Percentiles rank a stretch among this genome's conserved stretches.
Conservation (phyloP, 2,888 invertebrate species). For the Callinectes sapidus region DNA sequence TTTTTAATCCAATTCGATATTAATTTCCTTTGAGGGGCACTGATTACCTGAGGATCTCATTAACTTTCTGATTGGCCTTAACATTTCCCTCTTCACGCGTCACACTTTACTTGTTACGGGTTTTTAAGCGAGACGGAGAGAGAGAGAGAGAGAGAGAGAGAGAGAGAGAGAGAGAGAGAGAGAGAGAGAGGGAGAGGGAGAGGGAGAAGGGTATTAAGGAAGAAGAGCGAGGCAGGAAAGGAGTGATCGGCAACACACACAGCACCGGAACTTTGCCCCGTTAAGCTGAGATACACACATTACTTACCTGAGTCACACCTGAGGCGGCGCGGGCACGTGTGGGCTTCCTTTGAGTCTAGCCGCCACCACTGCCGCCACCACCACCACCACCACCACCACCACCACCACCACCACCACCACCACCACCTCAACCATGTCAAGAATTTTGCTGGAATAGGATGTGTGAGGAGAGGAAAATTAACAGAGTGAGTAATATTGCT, state of each 20-base stretch:
- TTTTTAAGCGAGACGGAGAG: not conserved
- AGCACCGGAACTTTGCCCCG: slow-evolving; percentile 10
- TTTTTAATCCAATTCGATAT: not conserved
- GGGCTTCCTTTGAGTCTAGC: not conserved
- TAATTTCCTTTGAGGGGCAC: slow-evolving; percentile 12
- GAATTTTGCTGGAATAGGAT: too few relatives aligned
- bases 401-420: not conserved
- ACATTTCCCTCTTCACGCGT: slow-evolving; percentile 9
- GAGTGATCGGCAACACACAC: not conserved
- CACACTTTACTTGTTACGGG: not conserved
- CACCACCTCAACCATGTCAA: not conserved
- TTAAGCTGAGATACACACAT: not conserved
- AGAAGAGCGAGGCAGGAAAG: not conserved
- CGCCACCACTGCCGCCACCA: not conserved
- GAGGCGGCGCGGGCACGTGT: slow-evolving; percentile 1
- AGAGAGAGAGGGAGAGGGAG: not conserved
- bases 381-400: not conserved
- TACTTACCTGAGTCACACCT: slow-evolving; percentile 22
- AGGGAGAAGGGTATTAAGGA: not conserved
- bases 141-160: not conserved
- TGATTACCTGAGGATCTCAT: slow-evolving; percentile 21
- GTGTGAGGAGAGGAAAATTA: too few relatives aligned
- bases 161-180: slow-evolving; percentile 5
- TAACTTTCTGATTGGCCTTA: slow-evolving; percentile 16
- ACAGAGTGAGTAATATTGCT: too few relatives aligned